phyloP scores from a whole-genome alignment of 1,140 invertebrate genomes.

The Chelonus insularis region DNA sequence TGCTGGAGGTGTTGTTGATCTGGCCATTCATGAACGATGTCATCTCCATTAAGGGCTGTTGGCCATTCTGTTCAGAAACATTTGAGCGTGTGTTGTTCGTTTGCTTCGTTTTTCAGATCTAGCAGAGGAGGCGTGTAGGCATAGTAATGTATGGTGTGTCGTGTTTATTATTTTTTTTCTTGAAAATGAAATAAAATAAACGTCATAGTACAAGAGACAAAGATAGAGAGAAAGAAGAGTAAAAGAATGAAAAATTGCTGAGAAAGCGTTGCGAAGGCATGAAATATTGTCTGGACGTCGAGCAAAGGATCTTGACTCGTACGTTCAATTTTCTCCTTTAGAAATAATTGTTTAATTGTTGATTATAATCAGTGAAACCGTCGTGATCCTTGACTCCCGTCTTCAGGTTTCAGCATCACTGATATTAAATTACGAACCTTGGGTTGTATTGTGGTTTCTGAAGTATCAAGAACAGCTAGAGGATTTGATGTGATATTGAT shows the following conservation, averaged over 20 bases:
- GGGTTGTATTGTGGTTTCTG: conserved; percentile 63
- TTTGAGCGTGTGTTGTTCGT: conserved; percentile 50
- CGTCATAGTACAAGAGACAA: conserved; percentile 7
- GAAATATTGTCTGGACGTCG: not conserved
- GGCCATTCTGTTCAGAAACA: conserved; percentile 61
- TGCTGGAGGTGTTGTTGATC: conserved; percentile 65
- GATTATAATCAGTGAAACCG: conserved; percentile 1
- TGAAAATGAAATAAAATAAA: conserved; percentile 18
- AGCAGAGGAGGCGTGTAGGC: conserved; percentile 48
- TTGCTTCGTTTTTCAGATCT: conserved; percentile 59
- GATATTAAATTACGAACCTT: conserved; percentile 54
- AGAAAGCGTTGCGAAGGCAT: not conserved
- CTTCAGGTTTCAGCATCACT: conserved; percentile 20
- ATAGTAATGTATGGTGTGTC: conserved; percentile 50
- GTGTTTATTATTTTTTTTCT: conserved; percentile 24
- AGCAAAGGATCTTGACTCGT: conserved; percentile 12
- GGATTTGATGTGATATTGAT: conserved; percentile 75
- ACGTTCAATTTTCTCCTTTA: not conserved
- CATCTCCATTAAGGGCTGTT: conserved; percentile 64
- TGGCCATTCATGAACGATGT: conserved; percentile 64
- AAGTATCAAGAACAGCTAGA: conserved; percentile 65
- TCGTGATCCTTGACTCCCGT: conserved; percentile 26
- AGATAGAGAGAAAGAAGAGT: conserved; percentile 19
- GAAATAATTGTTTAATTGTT: not conserved
- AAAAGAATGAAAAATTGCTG: conserved; percentile 3